Evolutionary conservation across 1,140 invertebrate genomes (phyloP), one percentile per base, ranked within the genome.

Genomic region (Bombus affinis): DNA sequence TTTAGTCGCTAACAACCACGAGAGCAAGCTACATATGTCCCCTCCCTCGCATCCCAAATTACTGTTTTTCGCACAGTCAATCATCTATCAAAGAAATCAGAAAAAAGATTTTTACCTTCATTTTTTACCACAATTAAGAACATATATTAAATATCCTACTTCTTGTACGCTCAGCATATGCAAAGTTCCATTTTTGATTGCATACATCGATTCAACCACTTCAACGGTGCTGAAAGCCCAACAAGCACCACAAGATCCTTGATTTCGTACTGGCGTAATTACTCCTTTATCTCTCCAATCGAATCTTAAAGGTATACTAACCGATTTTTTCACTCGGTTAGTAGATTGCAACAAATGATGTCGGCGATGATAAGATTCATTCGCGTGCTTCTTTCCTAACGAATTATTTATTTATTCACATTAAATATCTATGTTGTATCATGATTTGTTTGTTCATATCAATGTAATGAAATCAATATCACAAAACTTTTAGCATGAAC

Each of bases 221-320:
- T 97, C 97, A 1, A 98, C 95, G 0, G 97, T 96, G 92, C 97
- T 98, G 93, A 98, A 98, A 0, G 98, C 98, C 98, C 98, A 98
- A 94, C 98, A 98, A 4, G 97, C 98, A 12, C 98, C 98, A 95
- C 98, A 99, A 28, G 95, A 90, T 15, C 96, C 96, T 93, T 99
- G 98, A 92, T 97, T 97, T 85, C 96, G 96, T 0, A 98, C 96
- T 10, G 96, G 92, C 15, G 96, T 96, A 35, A 98, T 94, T n/a
- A 97, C 96, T 35, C 96, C 96, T 91, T 96, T 96, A 1, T 96
- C 94, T 84, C 98, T 95, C 98, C 97, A 97, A 90, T 90, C 93
- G 35, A 94, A 88, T 89, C 92, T 95, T 28, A 66, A 4, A 13
- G 93, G 93, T 37, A 93, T 74, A 22, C n/a, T 35, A 0, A 82